Conservation (phyloP, 2,888 invertebrate species). For the Sinodicranocentrus sp. region DNA sequence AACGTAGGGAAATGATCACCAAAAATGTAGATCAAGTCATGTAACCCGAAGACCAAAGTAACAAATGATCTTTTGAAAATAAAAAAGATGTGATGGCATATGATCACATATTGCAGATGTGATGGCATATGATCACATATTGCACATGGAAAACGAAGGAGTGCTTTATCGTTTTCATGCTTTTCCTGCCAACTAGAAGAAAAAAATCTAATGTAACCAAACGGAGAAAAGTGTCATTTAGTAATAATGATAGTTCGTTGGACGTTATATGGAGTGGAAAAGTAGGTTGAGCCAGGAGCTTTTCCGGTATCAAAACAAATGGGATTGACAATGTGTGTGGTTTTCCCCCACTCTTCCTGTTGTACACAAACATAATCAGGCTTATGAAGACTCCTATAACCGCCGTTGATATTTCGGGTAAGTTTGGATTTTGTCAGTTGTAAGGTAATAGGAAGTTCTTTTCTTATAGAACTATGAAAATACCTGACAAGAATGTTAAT, state of each 20-base stretch:
- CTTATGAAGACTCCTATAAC: no score
- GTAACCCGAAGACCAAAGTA: conserved; percentile 3
- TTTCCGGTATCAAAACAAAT: conserved; percentile 58
- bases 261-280: conserved; percentile 61
- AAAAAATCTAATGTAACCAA: neutral
- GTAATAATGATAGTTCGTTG: conserved; percentile 51
- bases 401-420: no score
- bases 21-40: conserved; percentile 23
- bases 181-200: neutral
- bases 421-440: neutral
- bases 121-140: neutral
- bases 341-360: conserved; percentile 2
- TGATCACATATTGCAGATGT: conserved; percentile 15
- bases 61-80: neutral
- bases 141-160: neutral
- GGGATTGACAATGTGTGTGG: conserved; percentile 31
- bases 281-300: conserved; percentile 42
- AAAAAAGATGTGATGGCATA: conserved; percentile 11
- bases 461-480: conserved; percentile 22
- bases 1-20: neutral
- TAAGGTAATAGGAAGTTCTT: neutral
- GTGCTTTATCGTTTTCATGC: neutral
- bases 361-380: conserved; percentile 5
- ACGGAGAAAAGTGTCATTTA: conserved; percentile 39
- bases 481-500: conserved; percentile 55